Evolutionary conservation across 2,888 invertebrate species (phyloP).

Genomic region (Dastarcus helophoroides): DNA sequence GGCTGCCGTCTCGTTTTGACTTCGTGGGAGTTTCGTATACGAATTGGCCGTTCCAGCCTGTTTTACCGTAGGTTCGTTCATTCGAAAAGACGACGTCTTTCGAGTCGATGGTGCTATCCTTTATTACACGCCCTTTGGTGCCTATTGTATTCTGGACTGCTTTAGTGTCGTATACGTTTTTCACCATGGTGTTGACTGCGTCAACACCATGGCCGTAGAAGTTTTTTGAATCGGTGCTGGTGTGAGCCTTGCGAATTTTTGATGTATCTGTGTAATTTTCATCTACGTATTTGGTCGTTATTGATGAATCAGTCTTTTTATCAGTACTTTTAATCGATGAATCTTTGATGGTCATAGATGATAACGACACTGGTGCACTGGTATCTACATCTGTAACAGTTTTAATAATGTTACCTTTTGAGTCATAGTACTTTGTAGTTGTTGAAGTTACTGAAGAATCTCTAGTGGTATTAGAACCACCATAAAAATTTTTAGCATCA

Average conservation of each 20-base stretch:
- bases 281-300: slow-evolving; percentile 19
- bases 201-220: slow-evolving; percentile 31
- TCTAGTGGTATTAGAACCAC: slow-evolving; percentile 5
- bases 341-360: background rate
- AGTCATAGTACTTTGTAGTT: slow-evolving; percentile 34
- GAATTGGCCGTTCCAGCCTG: slow-evolving; percentile 36
- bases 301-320: slow-evolving; percentile 3
- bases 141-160: slow-evolving; percentile 35
- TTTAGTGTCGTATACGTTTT: slow-evolving; percentile 31
- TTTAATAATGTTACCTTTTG: slow-evolving; percentile 32
- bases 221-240: slow-evolving; percentile 25
- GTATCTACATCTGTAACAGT: slow-evolving; percentile 28
- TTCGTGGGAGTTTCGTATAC: slow-evolving; percentile 30
- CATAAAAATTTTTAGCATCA: slow-evolving; percentile 22
- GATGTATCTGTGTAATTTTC: slow-evolving; percentile 25
- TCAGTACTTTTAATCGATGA: slow-evolving; percentile 1
- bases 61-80: slow-evolving; percentile 34
- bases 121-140: slow-evolving; percentile 38
- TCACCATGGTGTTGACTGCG: slow-evolving; percentile 25
- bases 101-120: slow-evolving; percentile 39
- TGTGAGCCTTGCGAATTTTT: slow-evolving; percentile 23
- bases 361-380: slow-evolving; percentile 10
- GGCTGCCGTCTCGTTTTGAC: no score
- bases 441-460: slow-evolving; percentile 21
- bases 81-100: slow-evolving; percentile 32